Base-by-base conservation (phyloP, 2,797 vertebrate genomes). In the Clarias pachynema region DNA sequence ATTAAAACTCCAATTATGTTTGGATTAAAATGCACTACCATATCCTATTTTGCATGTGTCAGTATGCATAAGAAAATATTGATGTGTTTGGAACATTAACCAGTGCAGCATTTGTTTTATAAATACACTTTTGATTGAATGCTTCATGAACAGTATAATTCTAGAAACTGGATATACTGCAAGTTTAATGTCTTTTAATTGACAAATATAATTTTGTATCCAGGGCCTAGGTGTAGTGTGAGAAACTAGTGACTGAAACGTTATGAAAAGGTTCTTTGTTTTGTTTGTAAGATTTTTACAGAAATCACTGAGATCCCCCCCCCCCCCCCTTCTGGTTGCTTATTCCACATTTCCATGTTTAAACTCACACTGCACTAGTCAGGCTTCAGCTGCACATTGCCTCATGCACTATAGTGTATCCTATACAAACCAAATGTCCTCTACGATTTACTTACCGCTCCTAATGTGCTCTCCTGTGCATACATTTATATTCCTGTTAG, bases 11-110 rank as follows among this genome's bases (percentile, higher is more conserved):
- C 40, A 79, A 29, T 89, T 79, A 87, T 40, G 18, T 79, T 18
- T 75, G 68, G 85, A 89, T 87, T 86, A 72, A 26, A 73, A 84
- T 84, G 79, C 26, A 49, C 86, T 80, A 75, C 29, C 74, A 70
- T 87, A 75, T 81, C 68, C 72, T 44, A 56, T 78, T 86, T 86
- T 86, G 85, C 59, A 26, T 84, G 69, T 79, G 4, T 34, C 56
- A 74, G 82, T 74, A 70, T 74, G 84, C 81, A 44, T 53, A 72
- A 82, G 75, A n/a, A 44, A 57, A 79, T 81, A 77, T 57, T 79
- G 57, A 82, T 79, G 49, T 37, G 16, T 82, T 84, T 80, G 34
- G 78, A 16, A 82, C 63, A 60, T 79, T 87, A 87, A 82, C 81
- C 69, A 59, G 49, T 80, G 53, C 59, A 56, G 29, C 63, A 62